A percentile compares a stretch with the other conserved stretches of the same genome.
Conservation (phyloP, 1,140 invertebrate genomes). For the Acromyrmex heyeri region DNA sequence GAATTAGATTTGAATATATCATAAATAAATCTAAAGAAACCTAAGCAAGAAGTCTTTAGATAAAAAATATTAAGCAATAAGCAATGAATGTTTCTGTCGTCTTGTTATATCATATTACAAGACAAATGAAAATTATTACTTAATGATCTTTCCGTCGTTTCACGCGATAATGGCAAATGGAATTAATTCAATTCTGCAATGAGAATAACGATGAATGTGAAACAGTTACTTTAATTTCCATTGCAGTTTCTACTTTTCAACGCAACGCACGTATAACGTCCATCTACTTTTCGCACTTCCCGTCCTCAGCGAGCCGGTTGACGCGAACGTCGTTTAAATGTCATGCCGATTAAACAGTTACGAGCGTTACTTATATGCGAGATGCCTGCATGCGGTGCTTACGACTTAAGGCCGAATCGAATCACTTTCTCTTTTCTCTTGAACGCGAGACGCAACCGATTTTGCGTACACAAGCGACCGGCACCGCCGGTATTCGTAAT, state of each 20-base stretch:
- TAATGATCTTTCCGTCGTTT: background rate
- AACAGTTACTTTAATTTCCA: slow-evolving; percentile 3
- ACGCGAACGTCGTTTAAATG: slow-evolving; percentile 35
- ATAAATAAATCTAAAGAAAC: background rate
- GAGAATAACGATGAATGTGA: background rate
- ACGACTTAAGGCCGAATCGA: slow-evolving; percentile 45
- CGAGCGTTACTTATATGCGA: slow-evolving; percentile 8
- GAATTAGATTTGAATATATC: background rate
- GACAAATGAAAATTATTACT: slow-evolving; percentile 9
- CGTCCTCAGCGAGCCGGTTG: slow-evolving; percentile 9
- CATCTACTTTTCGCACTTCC: slow-evolving; percentile 28
- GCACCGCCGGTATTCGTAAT: background rate
- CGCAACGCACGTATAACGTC: slow-evolving; percentile 3
- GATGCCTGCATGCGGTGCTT: slow-evolving; percentile 35
- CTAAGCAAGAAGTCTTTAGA: background rate
- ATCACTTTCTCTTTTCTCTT: slow-evolving; percentile 63
- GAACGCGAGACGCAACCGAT: slow-evolving; percentile 39
- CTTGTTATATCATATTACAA: background rate
- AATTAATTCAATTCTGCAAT: background rate
- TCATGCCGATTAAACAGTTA: slow-evolving; percentile 43
- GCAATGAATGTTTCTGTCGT: background rate
- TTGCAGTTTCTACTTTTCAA: slow-evolving; percentile 13
- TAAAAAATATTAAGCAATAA: background rate
- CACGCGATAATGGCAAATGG: background rate
- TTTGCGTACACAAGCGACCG: slow-evolving; percentile 11